These are phyloP conservation scores for Nemotelus pantherinus DNA, from an alignment of 2,888 invertebrate genomes.

Conservation along the genomic window DNA sequence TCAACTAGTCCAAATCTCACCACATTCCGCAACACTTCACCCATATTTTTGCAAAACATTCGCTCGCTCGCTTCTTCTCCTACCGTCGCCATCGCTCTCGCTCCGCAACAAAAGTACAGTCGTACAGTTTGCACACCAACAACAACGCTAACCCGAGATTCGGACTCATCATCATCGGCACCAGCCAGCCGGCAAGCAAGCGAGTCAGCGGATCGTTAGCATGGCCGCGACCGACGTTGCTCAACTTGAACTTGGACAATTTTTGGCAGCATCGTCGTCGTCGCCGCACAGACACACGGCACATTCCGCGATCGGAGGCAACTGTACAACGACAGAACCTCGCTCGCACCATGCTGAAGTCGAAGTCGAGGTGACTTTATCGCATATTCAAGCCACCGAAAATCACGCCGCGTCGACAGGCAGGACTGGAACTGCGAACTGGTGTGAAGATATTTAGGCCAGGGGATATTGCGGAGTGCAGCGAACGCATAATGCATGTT, in stretches of 20 bases:
- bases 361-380: conserved; percentile 23
- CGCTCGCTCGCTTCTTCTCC: background rate
- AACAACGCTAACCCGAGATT: background rate
- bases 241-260: conserved; percentile 9
- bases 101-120: conserved; percentile 1
- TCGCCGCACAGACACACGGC: background rate
- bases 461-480: background rate
- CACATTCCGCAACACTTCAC: conserved; percentile 24
- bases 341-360: background rate
- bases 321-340: conserved; percentile 17
- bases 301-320: conserved; percentile 25
- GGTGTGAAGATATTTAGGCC: background rate
- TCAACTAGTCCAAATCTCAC: background rate
- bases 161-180: background rate
- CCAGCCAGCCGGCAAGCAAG: background rate
- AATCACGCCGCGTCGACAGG: background rate
- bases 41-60: background rate
- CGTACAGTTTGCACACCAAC: conserved; percentile 2
- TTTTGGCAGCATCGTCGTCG: conserved; percentile 23
- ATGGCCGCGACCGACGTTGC: background rate
- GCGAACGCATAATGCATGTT: conserved; percentile 9
- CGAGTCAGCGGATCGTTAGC: background rate
- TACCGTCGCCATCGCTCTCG: background rate
- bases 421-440: background rate
- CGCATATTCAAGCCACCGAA: conserved; percentile 27